Percentiles rank a stretch among this genome's conserved stretches.
Evolutionary conservation across 2,888 invertebrate genomes (phyloP).

Genomic region (Monoplex corrugatus): DNA sequence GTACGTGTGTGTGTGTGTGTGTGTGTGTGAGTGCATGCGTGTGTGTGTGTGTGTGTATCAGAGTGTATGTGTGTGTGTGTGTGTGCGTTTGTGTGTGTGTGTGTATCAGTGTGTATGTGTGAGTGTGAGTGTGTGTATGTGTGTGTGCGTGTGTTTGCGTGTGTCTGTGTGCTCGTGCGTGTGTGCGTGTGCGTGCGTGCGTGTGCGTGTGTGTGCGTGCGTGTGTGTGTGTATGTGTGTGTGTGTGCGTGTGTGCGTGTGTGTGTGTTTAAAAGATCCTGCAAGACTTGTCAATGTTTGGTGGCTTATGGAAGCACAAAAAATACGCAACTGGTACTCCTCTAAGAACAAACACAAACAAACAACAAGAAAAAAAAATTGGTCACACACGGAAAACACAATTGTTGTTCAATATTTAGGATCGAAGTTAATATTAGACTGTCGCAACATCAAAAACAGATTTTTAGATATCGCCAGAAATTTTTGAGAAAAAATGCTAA

Average conservation of each 20-base stretch:
- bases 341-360: background rate
- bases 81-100: background rate
- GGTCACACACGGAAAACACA: background rate
- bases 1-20: background rate
- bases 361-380: background rate
- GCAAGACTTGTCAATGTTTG: background rate
- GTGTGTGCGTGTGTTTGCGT: conserved; percentile 16
- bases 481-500: no score
- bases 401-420: background rate
- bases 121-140: conserved; percentile 33
- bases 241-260: background rate
- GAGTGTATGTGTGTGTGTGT: background rate
- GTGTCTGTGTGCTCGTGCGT: background rate
- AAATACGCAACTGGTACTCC: background rate
- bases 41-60: conserved; percentile 29
- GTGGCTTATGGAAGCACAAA: background rate
- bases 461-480: no score
- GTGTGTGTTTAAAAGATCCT: background rate
- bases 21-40: background rate
- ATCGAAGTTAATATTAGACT: background rate
- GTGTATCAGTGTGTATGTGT: background rate
- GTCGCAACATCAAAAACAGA: no score
- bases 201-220: conserved; percentile 17
- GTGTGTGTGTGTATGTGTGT: background rate
- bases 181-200: conserved; percentile 2